phyloP scores from a whole-genome alignment of 1,140 invertebrate species.

The Odontomachus brunneus region DNA sequence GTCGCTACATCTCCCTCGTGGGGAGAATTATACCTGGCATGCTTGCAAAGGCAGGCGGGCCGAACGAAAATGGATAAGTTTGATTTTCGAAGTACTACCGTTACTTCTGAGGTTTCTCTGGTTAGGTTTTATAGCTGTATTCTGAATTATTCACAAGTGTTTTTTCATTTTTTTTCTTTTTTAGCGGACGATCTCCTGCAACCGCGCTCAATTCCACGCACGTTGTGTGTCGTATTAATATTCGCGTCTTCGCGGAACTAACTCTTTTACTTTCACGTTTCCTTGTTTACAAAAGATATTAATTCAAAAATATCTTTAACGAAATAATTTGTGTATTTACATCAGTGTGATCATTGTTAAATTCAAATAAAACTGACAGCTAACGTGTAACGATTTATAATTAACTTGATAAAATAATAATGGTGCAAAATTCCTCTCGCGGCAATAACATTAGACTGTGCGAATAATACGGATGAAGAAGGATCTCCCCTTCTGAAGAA shows the following conservation, averaged over 20 bases:
- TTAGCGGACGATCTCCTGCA: neutral
- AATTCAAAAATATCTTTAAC: neutral
- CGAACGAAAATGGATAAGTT: constrained; percentile 32
- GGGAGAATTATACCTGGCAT: constrained; percentile 55
- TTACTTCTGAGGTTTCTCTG: constrained; percentile 31
- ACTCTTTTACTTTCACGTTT: neutral
- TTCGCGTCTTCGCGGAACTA: neutral
- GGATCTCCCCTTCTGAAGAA: neutral
- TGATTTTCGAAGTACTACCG: constrained; percentile 51
- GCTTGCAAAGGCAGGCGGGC: constrained; percentile 18
- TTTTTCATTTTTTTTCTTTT: constrained; percentile 52
- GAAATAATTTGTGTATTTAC: neutral
- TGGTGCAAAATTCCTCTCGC: neutral
- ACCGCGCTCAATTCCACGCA: neutral
- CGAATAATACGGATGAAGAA: neutral
- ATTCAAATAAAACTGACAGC: neutral
- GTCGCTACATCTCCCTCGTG: constrained; percentile 9
- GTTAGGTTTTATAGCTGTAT: constrained; percentile 26
- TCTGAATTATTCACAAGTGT: constrained; percentile 65
- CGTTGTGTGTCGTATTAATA: neutral
- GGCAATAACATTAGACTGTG: neutral
- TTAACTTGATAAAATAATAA: neutral
- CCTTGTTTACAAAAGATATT: neutral
- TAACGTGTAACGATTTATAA: neutral
- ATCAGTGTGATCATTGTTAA: neutral